Evolutionary conservation across 2,113 vertebrate species (phyloP).

Genomic region (Ceyx cyanopectus): DNA sequence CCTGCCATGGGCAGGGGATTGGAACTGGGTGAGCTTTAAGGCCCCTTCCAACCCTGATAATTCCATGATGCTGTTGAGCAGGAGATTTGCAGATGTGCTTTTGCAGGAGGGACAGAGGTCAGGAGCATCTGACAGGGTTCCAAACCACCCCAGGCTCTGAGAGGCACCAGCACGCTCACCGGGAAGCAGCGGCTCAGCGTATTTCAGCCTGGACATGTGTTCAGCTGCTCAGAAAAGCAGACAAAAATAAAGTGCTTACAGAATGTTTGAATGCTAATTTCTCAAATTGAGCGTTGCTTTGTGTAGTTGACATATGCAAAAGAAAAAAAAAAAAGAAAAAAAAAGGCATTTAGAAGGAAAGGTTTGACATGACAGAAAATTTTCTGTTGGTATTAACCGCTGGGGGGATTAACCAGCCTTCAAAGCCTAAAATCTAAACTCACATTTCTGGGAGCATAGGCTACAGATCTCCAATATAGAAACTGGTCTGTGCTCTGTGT

Average conservation of each 20-base stretch:
- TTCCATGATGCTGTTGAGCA: background rate
- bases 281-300: constrained; percentile 38
- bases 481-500: constrained; percentile 1
- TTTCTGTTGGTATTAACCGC: constrained; percentile 15
- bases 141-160: background rate
- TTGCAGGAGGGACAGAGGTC: background rate
- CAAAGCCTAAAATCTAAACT: constrained; percentile 18
- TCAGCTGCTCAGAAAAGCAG: constrained; percentile 53
- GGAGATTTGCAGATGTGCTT: background rate
- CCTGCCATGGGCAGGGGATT: too few species aligned
- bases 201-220: constrained; percentile 25
- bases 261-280: constrained; percentile 50
- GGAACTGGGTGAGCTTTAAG: too few species aligned
- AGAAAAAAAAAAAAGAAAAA: background rate
- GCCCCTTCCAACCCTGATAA: too few species aligned
- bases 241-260: constrained; percentile 55
- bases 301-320: constrained; percentile 27
- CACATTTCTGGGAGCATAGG: background rate
- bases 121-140: background rate
- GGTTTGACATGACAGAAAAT: constrained; percentile 35
- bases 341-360: constrained; percentile 19
- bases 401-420: constrained; percentile 7
- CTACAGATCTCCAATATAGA: background rate
- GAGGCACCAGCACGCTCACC: background rate
- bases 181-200: background rate